Evolutionary conservation across 2,888 invertebrate species (phyloP), one percentile per base, ranked within the genome.

Genomic region (Drosophila incognita): DNA sequence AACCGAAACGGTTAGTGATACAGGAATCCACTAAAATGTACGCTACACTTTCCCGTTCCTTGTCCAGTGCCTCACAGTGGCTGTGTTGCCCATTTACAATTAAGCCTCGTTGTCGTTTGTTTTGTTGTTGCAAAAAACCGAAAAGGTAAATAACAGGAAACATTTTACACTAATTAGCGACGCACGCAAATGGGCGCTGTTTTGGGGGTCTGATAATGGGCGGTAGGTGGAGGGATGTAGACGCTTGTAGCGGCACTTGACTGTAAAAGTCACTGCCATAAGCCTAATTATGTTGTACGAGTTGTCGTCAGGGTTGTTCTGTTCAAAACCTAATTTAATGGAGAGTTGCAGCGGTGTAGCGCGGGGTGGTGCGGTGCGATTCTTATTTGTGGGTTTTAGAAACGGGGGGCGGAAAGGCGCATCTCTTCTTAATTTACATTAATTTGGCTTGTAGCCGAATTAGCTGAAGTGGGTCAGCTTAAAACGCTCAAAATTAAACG

Each of bases 61-160:
- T 13, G 56, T 29, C 27, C 18, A 49, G 18, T 2, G 24, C 53
- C 48, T 70, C 54, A n/a, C 63, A 48, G 63, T 46, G 42, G 33
- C 68, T 74, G 38, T 33, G 48, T 63, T 73, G 76, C 75, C 76
- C 82, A 82, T 82, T 77, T 76, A 81, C 79, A 76, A 83, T 87
- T 81, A 68, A 78, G 70, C 58, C 67, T 66, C 48, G 70, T 56
- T 65, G 65, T 74, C 69, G 79, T 77, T 84, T 74, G 79, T 81
- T 81, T 77, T 83, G 83, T 74, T 85, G 77, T 81, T 38, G 27
- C 56, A n/a, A 72, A 76, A 82, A 76, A 82, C 85, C 72, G 87
- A 88, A 87, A 82, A 87, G 88, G 87, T 88, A 87, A 87, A 87
- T 88, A 87, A 87, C 88, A 87, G 87, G 87, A 87, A 87, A 87